Evolutionary conservation across 2,113 vertebrate genomes (phyloP).

Genomic region (Origma solitaria): DNA sequence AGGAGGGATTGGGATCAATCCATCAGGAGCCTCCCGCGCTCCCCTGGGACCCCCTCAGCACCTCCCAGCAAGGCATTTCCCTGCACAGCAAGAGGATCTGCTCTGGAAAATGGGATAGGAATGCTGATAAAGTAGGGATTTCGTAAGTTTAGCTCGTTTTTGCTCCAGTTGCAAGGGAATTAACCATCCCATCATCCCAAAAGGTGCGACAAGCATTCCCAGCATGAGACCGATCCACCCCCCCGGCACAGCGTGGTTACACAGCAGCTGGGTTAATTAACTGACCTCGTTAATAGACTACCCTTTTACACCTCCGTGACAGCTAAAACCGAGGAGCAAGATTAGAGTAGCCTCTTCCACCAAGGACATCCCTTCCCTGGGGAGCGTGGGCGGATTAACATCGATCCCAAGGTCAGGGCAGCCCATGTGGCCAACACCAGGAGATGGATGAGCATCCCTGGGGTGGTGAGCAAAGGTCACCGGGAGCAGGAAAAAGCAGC

Average conservation of each 20-base stretch:
- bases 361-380: not conserved
- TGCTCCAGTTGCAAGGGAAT: not conserved
- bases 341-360: not conserved
- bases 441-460: not conserved
- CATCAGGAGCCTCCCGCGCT: not conserved
- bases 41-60: not conserved
- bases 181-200: not conserved
- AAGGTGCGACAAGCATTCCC: not conserved
- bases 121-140: fast-evolving
- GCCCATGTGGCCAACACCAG: not conserved
- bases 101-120: fast-evolving
- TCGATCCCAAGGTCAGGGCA: slow-evolving; percentile 1
- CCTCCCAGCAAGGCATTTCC: not conserved
- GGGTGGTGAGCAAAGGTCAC: not conserved
- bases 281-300: not conserved
- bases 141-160: not conserved
- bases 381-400: not conserved
- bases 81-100: fast-evolving
- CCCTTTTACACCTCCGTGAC: not conserved
- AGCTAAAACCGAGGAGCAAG: not conserved
- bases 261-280: not conserved
- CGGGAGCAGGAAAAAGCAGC: not conserved
- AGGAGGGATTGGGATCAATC: fast-evolving
- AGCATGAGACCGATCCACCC: not conserved
- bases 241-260: fast-evolving